Base-by-base conservation (phyloP, 2,888 invertebrate genomes). In the Megamerina dolium region DNA sequence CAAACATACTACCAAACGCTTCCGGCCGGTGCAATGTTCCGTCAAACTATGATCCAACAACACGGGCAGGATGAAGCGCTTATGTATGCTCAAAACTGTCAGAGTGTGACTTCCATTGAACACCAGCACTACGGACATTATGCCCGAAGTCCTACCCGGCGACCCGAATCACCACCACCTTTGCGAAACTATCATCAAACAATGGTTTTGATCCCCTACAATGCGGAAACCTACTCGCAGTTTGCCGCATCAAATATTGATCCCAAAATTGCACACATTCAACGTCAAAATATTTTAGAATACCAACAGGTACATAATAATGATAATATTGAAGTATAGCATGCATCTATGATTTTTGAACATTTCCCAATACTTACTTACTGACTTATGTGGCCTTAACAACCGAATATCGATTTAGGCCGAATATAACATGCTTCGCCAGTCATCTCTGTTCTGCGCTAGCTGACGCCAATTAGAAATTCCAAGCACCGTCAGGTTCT, bases 141-240 rank as follows among this genome's bases (percentile, higher is more conserved):
- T 48, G 74, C 69, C 1, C 56, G 70, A 37, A 72, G 70, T 47
- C 72, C 72, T 16, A 72, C 70, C 2, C 51, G 71, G 16, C 72
- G 83, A 16, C 82, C 83, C 0, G 81, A 82, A 63, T 83, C 83
- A 0, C 83, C 84, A 5, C 83, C 84, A 1, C 83, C 84, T 1
- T 76, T 83, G 45, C 74, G 81, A 26, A 79, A 75, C 52, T 81
- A 81, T 60, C 82, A 83, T 50, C 82, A 83, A 63, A 78, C 83
- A 2, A 77, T 83, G 68, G 76, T 79, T 32, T 77, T 83, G 50
- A 80, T 84, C 55, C 83, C 83, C 1, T 83, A 83, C 60, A 80
- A 77, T 59, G 66, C 72, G 20, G 70, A 70, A 49, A 64, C 69
- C 26, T 70, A 70, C 50, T 67, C 69, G n/a, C 70, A 70, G 46